Base-by-base conservation (phyloP, 2,888 invertebrate genomes). In the Doris montereyensis region DNA sequence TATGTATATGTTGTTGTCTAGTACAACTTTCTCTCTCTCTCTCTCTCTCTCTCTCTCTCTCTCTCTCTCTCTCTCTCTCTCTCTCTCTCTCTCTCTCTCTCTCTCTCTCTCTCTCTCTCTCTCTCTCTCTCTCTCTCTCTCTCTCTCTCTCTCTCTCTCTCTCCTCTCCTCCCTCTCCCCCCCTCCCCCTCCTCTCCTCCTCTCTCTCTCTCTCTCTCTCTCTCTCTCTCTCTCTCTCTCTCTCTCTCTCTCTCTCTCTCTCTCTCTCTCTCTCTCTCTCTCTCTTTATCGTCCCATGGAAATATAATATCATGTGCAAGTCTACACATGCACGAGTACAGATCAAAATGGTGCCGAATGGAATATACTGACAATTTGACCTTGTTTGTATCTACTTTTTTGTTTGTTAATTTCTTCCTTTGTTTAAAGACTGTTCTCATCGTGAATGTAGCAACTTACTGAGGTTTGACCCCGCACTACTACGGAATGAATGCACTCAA, bases 371-470 rank as follows among this genome's bases (percentile, higher is more conserved):
- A n/a, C n/a, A n/a, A n/a, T n/a, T n/a, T n/a, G n/a, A n/a, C n/a
- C n/a, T n/a, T n/a, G n/a, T n/a, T n/a, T n/a, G n/a, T n/a, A n/a
- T n/a, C n/a, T n/a, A n/a, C n/a, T n/a, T n/a, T n/a, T n/a, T n/a
- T n/a, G n/a, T n/a, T n/a, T n/a, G n/a, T n/a, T n/a, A n/a, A n/a
- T 10, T 76, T 24, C 32, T 41, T 3, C 21, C 13, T 62, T 26
- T 24, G 13, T 26, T 17, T 73, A 8, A 75, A 87, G 78, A 82
- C 87, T 13, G 86, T 92, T 74, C 83, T 93, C 79, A 85, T 93
- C 10, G 92, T 91, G 62, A 92, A 92, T 82, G 92, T 92, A 57
- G 93, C 93, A 30, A 92, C 92, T 78, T 93, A 91, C 92, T 93
- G 92, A 92, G 91, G 91, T 41, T 90, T 90, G 82, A 92, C 92